Evolutionary conservation across 1,140 invertebrate species (phyloP), one percentile per base, ranked within the genome.

Genomic region (Arctopsyche grandis): DNA sequence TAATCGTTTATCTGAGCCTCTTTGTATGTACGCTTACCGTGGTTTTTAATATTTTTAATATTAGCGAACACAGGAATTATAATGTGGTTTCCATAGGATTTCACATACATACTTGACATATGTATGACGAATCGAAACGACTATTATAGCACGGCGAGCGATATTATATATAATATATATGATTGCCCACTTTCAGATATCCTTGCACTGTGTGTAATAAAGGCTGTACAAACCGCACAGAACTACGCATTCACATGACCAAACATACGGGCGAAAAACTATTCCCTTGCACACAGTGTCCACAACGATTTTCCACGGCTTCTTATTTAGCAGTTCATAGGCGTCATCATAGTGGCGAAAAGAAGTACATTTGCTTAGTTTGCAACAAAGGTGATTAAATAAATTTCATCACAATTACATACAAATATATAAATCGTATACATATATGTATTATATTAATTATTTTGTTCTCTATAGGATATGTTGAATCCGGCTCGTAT

Each of bases 151-250:
- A n/a, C n/a, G n/a, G n/a, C n/a, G n/a, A n/a, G n/a, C n/a, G n/a
- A n/a, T n/a, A n/a, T n/a, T 38, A 38, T 38, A 7, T 38, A 38
- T 38, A 4, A 38, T 52, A 52, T 5, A 5, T 1, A 12, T 52
- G 48, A 5, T 73, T 71, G 7, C 4, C 26, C 29, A 43, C 5
- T 73, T 75, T 14, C 79, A 88, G 87, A 82, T 88, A 87, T 84
- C 83, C 86, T 7, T 88, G 87, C 58, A 85, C 85, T 0, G 83
- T 88, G 0, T 88, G 87, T 82, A 83, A 84, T 77, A 88, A 88
- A 75, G 86, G 86, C 43, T 88, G 87, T 83, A 84, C 85, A 10
- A 86, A 86, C 0, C 85, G 87, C 56, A 83, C 86, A 12, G 87
- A 88, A 82, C 83, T 88, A 43, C 85, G 87, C 48, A 85, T 86